Base-by-base conservation (phyloP, 2,888 invertebrate genomes). In the Hofmannophila pseudospretella region DNA sequence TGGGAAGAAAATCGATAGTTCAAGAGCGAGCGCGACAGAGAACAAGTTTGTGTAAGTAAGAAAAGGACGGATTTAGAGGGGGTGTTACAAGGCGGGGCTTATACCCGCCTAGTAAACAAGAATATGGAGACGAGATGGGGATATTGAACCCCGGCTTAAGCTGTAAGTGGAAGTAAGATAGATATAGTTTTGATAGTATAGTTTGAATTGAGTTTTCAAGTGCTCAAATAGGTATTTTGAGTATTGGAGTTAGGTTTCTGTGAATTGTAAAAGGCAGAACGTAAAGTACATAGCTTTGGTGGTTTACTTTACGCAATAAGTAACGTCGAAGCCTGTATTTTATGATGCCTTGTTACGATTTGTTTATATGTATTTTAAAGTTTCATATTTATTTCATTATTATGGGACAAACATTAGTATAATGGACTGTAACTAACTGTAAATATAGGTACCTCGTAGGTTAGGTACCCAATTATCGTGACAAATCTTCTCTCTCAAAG, bases 1-100 rank as follows among this genome's bases (percentile, higher is more conserved):
- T 45, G 42, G 59, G 45, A 51, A 48, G 53, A 67, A 70, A 78
- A 79, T 79, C 79, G 76, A 79, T 79, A 78, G 58, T 51, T 51
- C 53, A 47, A 45, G 58, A 41, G 67, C 30, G 58, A 55, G 58
- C 58, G 68, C 45, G 70, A 67, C 51, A 54, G 39, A 41, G 49
- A 49, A 57, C 49, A 48, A 39, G 55, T 56, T 53, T 44, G 51
- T 51, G 54, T 41, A 57, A 54, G 73, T 63, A 58, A 51, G 71
- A 67, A 65, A 55, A 58, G 60, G 73, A 67, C 44, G 38, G 40
- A 47, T 35, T 41, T 46, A 39, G 42, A 48, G 48, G 57, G 69
- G 67, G 59, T 61, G 67, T 59, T 63, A 54, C 51, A 59, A 77
- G 82, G 81, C 80, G 82, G 69, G 78, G 80, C 72, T 65, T 54